phyloP scores from a whole-genome alignment of 92 coral and sea anemone species.

The Palythoa grandis region DNA sequence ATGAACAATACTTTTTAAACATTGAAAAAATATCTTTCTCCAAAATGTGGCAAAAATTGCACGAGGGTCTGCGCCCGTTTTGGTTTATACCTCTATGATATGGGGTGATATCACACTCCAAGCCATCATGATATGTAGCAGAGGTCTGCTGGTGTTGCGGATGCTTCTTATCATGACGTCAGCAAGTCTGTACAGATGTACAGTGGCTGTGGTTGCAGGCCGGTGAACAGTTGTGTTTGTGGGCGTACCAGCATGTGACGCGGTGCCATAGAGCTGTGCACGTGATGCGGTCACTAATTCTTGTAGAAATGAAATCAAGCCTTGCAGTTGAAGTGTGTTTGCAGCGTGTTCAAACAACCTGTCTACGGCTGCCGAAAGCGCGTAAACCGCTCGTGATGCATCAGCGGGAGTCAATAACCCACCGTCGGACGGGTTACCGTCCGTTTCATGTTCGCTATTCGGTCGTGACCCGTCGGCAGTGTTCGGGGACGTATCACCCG shows the following conservation, averaged over 20 bases:
- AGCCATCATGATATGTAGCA: slow-evolving; percentile 94
- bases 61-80: no score
- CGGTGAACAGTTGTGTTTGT: slow-evolving; percentile 51
- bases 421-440: slow-evolving; percentile 63
- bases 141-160: slow-evolving; percentile 95
- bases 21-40: no score
- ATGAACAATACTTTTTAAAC: no score
- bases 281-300: slow-evolving; percentile 86
- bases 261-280: slow-evolving; percentile 78
- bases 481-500: slow-evolving; percentile 88
- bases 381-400: slow-evolving; percentile 96
- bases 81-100: slow-evolving; percentile 82
- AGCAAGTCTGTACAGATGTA: slow-evolving; percentile 93
- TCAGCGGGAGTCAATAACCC: slow-evolving; percentile 86
- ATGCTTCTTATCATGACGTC: slow-evolving; percentile 97
- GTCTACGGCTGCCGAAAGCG: slow-evolving; percentile 96
- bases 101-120: slow-evolving; percentile 94
- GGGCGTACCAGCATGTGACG: slow-evolving; percentile 46
- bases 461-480: slow-evolving; percentile 72
- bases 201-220: slow-evolving; percentile 69
- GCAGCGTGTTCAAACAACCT: slow-evolving; percentile 98
- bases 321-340: slow-evolving; percentile 78
- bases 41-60: no score
- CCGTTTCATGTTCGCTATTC: slow-evolving; percentile 67
- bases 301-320: slow-evolving; percentile 72